A percentile compares a stretch with the other conserved stretches of the same genome.
These are phyloP conservation scores for Argyrosomus regius DNA, from an alignment of 2,797 vertebrate genomes.

Conservation along the genomic window DNA sequence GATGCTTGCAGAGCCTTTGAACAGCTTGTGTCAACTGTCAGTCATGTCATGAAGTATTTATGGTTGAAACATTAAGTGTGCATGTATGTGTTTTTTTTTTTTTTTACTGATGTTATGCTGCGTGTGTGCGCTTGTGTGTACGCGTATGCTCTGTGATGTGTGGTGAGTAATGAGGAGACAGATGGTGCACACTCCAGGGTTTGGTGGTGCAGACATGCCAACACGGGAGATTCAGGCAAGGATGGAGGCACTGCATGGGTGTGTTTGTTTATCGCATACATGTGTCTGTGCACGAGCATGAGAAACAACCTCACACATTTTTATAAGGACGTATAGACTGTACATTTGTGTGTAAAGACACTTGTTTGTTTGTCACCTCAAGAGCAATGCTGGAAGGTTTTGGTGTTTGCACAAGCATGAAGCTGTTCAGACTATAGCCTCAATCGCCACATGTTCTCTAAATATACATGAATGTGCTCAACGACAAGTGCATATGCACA, in stretches of 20 bases:
- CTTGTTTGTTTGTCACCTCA: conserved; percentile 5
- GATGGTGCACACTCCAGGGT: conserved; percentile 78
- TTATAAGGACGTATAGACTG: not conserved
- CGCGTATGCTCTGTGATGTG: conserved; percentile 51
- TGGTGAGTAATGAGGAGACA: conserved; percentile 75
- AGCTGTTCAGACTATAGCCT: conserved; percentile 9
- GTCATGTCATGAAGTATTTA: conserved; percentile 18
- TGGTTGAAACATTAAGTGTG: conserved; percentile 16
- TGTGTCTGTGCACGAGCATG: conserved; percentile 1
- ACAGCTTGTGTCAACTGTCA: conserved; percentile 36
- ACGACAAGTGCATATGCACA: not conserved
- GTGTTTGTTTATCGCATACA: conserved; percentile 58
- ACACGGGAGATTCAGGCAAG: conserved; percentile 46
- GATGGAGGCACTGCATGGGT: conserved; percentile 36
- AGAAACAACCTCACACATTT: not conserved
- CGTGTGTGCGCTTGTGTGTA: conserved; percentile 23
- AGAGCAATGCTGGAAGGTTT: conserved; percentile 4
- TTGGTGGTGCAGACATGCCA: conserved; percentile 63
- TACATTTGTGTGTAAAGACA: not conserved
- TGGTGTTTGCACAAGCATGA: conserved; percentile 22
- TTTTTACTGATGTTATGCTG: conserved; percentile 44
- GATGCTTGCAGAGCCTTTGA: conserved; percentile 24
- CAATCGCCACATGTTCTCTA: conserved; percentile 15
- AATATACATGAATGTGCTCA: conserved; percentile 16
- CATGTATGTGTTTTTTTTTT: conserved; percentile 5